phyloP scores from a whole-genome alignment of 2,797 vertebrate species.

The Pseudocheirus occidentalis region DNA sequence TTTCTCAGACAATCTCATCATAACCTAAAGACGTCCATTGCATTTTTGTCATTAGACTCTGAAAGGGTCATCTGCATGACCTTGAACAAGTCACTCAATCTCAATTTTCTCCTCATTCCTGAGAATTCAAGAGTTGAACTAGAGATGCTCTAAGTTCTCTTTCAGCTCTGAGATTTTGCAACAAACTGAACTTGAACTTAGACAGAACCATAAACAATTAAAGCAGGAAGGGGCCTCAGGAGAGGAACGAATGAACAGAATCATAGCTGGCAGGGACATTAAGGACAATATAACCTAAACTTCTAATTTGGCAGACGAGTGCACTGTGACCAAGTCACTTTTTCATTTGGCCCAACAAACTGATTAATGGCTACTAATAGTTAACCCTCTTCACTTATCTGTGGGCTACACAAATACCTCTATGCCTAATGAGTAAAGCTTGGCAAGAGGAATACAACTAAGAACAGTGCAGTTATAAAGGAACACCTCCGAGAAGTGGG shows the following conservation, averaged over 20 bases:
- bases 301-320: neutral
- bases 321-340: neutral
- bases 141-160: neutral
- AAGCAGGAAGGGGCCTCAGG: neutral
- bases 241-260: neutral
- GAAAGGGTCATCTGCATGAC: neutral
- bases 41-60: neutral
- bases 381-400: neutral
- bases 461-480: neutral
- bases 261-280: neutral
- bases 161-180: neutral
- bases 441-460: neutral
- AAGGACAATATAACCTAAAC: neutral
- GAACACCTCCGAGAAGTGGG: neutral
- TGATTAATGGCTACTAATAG: neutral
- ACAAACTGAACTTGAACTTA: neutral
- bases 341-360: neutral
- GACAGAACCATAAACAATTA: neutral
- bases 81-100: neutral
- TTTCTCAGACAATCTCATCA: neutral
- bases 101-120: neutral
- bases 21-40: constrained; percentile 41
- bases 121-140: neutral
- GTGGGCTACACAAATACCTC: neutral
- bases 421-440: neutral